A percentile compares a stretch with the other conserved stretches of the same genome.
Evolutionary conservation across 92 coral and sea anemone species (phyloP).

Genomic region (Pocillopora meandrina): DNA sequence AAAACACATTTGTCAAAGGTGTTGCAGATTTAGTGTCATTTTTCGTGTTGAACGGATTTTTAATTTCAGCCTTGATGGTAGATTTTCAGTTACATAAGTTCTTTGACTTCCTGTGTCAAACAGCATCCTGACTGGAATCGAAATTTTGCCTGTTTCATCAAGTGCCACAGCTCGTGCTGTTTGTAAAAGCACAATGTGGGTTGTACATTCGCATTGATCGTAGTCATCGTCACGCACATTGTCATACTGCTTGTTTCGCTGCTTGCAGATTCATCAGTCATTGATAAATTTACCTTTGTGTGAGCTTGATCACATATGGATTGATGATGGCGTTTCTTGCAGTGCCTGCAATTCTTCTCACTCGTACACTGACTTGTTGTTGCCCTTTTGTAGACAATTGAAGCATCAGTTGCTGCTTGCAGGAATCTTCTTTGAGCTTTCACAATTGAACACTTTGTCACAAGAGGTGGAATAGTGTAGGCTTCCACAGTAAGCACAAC

Average conservation of each 20-base stretch:
- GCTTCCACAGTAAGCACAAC: not conserved
- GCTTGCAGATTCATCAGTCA: not conserved
- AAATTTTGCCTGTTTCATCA: constrained; percentile 16
- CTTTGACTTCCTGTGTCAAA: constrained; percentile 10
- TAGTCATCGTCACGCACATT: not conserved
- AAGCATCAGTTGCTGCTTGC: not conserved
- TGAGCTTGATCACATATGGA: not conserved
- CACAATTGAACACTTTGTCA: not conserved
- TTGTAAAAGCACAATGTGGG: constrained; percentile 54
- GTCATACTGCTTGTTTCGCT: not conserved
- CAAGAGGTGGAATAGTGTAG: not conserved
- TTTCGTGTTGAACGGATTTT: constrained; percentile 49
- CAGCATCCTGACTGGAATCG: constrained; percentile 45
- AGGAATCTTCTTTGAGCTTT: not conserved
- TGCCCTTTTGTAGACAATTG: not conserved
- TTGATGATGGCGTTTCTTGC: not conserved
- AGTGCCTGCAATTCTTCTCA: not conserved
- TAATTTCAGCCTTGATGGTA: constrained; percentile 41
- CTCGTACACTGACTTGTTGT: not conserved
- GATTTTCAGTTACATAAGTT: constrained; percentile 28
- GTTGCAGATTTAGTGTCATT: constrained; percentile 45
- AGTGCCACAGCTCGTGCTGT: constrained; percentile 59
- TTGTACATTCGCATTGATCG: constrained; percentile 11
- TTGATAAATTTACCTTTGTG: not conserved
- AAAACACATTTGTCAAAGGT: too few relatives aligned